A percentile compares a stretch with the other conserved stretches of the same genome.
phyloP scores from a whole-genome alignment of 64 coral and sea anemone genomes.

The Montipora cactus region DNA sequence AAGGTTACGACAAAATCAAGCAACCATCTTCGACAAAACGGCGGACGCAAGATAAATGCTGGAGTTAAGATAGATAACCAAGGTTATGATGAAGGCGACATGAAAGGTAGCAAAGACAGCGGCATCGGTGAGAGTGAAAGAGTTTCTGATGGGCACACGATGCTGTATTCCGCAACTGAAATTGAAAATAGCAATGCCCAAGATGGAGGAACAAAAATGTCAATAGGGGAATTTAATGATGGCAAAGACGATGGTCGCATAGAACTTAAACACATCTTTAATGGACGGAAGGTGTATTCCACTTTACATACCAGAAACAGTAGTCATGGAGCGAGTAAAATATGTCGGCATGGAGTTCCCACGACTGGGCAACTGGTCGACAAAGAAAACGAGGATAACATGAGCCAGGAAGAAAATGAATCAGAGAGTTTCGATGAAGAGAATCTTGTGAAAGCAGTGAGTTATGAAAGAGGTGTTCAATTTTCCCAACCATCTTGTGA shows the following conservation, averaged over 20 bases:
- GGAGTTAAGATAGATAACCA: background rate
- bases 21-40: background rate
- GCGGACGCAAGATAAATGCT: background rate
- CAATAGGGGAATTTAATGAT: background rate
- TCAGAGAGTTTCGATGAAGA: background rate
- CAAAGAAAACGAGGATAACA: background rate
- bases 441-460: background rate
- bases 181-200: background rate
- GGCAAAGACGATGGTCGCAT: background rate
- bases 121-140: background rate
- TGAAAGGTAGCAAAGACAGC: background rate
- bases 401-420: constrained; percentile 1
- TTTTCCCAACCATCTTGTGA: background rate
- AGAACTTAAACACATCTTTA: background rate
- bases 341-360: background rate
- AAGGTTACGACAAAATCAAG: constrained; percentile 12
- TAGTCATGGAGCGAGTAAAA: background rate
- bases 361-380: background rate
- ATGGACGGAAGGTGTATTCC: background rate
- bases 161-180: background rate
- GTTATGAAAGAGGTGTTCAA: background rate
- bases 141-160: background rate
- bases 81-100: background rate
- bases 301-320: background rate
- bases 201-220: background rate